Conservation (phyloP, 2,113 vertebrate species). For the Zosterops lateralis region DNA sequence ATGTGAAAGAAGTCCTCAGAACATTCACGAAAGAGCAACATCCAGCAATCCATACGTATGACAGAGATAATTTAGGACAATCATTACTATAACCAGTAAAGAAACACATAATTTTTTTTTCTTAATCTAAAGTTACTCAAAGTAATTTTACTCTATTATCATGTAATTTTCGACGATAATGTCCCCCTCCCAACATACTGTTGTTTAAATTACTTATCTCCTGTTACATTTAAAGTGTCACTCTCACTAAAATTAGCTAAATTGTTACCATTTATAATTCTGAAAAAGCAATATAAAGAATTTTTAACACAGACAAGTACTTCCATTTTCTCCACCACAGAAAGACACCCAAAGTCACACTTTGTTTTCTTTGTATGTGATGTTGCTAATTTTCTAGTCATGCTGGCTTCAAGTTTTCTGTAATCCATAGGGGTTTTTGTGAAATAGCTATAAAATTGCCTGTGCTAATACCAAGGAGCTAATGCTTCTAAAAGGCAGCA, state of each 20-base stretch:
- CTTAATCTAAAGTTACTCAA: background rate
- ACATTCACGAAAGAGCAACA: background rate
- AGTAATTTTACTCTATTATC: background rate
- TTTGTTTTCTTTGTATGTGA: background rate
- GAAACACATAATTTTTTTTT: background rate
- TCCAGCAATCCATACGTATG: background rate
- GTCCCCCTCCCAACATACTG: background rate
- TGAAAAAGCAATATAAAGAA: background rate
- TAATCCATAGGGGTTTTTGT: background rate
- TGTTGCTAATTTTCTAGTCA: background rate
- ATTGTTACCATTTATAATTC: background rate
- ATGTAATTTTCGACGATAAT: background rate
- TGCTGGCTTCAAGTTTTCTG: background rate
- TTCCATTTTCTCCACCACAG: background rate
- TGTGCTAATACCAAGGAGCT: background rate
- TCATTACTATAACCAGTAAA: background rate
- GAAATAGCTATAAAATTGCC: background rate
- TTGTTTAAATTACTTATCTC: background rate
- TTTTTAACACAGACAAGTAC: background rate
- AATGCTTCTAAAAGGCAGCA: background rate
- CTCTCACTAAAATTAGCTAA: background rate
- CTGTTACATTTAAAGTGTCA: background rate
- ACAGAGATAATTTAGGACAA: background rate
- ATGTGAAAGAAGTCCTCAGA: background rate
- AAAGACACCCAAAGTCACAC: background rate